Conservation (phyloP, 2,797 vertebrate genomes). For the Gallinago solitaria region DNA sequence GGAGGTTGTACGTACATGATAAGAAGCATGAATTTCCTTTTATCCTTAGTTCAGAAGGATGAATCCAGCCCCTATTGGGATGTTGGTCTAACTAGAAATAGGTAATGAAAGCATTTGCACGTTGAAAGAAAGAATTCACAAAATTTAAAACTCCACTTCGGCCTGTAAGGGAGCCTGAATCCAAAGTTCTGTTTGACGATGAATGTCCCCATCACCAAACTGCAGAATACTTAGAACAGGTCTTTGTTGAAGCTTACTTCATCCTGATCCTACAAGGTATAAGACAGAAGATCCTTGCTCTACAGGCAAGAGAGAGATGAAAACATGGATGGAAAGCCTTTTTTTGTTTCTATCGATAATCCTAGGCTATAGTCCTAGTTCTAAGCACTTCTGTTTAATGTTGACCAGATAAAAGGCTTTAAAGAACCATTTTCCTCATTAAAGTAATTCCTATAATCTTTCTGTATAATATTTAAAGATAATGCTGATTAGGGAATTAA, state of each 20-base stretch:
- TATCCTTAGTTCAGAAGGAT: not conserved
- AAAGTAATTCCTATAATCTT: not conserved
- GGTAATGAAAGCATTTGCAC: not conserved
- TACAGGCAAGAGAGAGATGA: not conserved
- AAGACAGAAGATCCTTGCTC: not conserved
- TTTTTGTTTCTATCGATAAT: not conserved
- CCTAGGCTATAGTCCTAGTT: not conserved
- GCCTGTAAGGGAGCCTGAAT: not conserved
- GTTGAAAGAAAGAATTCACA: too few species aligned
- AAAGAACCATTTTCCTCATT: not conserved
- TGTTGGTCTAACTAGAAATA: not conserved
- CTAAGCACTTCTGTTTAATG: not conserved
- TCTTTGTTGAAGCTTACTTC: not conserved
- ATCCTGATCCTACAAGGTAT: not conserved
- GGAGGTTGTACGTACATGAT: not conserved
- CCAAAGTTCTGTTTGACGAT: not conserved
- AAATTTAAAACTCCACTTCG: not conserved
- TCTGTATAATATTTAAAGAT: not conserved
- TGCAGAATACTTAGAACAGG: not conserved
- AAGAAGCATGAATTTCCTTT: not conserved
- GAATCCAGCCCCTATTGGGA: not conserved
- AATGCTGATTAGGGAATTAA: not conserved
- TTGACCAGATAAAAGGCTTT: not conserved
- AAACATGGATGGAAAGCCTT: not conserved
- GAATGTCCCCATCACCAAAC: not conserved